Conservation (phyloP, 2,888 invertebrate species). For the Drosophila kambysellisi region DNA sequence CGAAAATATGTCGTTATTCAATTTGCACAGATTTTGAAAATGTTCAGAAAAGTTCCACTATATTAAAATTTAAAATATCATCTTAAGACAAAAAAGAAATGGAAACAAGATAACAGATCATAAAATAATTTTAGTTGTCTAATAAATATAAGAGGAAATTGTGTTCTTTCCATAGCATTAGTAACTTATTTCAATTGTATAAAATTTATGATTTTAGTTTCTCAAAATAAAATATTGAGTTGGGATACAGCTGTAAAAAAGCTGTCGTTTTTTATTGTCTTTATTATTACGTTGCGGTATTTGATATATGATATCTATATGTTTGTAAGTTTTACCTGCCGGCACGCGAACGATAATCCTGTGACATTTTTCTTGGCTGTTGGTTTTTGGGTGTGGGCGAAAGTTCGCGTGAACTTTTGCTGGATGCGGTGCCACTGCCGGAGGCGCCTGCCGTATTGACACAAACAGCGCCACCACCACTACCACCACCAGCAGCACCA, state of each 20-base stretch:
- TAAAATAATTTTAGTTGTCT: no score
- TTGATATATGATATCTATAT: slow-evolving; percentile 1
- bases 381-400: slow-evolving; percentile 83
- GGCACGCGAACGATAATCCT: slow-evolving; percentile 84
- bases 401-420: slow-evolving; percentile 81
- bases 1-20: not conserved
- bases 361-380: slow-evolving; percentile 83
- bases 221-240: not conserved
- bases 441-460: slow-evolving; percentile 38
- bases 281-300: not conserved
- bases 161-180: not conserved
- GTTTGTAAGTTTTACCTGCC: slow-evolving; percentile 66
- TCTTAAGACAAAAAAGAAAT: not conserved
- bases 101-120: not conserved
- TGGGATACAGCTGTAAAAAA: not conserved
- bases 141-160: not conserved
- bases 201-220: not conserved
- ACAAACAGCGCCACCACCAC: slow-evolving; percentile 11
- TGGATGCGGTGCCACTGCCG: slow-evolving; percentile 64
- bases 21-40: not conserved
- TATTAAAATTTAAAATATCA: not conserved
- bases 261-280: not conserved
- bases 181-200: not conserved
- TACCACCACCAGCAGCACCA: not conserved
- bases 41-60: not conserved